These are phyloP conservation scores for Pseudomyrmex pallidus DNA, from an alignment of 1,140 invertebrate genomes.

Conservation along the genomic window DNA sequence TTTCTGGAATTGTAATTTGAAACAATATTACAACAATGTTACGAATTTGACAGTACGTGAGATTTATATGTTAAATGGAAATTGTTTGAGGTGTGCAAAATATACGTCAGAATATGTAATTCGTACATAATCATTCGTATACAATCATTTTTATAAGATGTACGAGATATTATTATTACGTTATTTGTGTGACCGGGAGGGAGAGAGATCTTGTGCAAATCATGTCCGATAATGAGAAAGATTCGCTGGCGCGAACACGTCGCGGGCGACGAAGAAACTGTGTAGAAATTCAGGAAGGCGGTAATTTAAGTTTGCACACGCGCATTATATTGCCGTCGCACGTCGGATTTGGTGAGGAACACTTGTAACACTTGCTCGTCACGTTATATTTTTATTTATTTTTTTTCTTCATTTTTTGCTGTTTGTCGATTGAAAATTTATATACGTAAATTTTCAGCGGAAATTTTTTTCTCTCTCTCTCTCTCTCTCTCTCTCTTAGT, in stretches of 20 bases:
- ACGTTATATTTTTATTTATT: neutral
- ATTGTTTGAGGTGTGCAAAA: too few species aligned
- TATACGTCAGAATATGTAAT: too few species aligned
- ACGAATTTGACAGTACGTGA: too few species aligned
- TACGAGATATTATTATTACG: too few species aligned
- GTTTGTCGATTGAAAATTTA: neutral
- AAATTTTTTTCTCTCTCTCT: neutral
- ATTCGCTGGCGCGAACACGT: conserved; percentile 4
- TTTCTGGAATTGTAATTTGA: too few species aligned
- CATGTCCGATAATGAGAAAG: conserved; percentile 14
- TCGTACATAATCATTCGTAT: too few species aligned
- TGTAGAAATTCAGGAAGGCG: conserved; percentile 44
- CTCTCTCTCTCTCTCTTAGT: too few species aligned
- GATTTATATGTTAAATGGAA: too few species aligned
- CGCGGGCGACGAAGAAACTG: conserved; percentile 18
- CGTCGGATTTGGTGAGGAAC: conserved; percentile 62
- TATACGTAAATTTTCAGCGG: conserved; percentile 25
- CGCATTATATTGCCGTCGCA: conserved; percentile 42
- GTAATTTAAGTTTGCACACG: conserved; percentile 48
- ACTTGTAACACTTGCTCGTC: conserved; percentile 55
- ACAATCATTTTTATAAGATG: too few species aligned
- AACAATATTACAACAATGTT: too few species aligned
- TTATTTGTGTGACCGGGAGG: too few species aligned
- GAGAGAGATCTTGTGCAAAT: neutral
- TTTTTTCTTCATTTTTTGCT: neutral